Evolutionary conservation across 1,140 invertebrate species (phyloP).

Genomic region (Calephelis nemesis): DNA sequence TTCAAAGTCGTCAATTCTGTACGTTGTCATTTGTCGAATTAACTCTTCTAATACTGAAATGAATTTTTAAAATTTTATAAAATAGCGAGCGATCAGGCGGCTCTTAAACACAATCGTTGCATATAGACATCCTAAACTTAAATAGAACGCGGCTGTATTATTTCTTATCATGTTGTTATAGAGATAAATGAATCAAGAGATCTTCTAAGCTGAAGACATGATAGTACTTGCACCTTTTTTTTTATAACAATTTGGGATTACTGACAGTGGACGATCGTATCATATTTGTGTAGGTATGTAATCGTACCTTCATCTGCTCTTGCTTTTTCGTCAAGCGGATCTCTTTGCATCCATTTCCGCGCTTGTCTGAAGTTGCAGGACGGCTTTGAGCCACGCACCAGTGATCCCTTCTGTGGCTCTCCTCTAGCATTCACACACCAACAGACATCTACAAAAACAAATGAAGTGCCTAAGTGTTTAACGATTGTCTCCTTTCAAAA

Average conservation of each 20-base stretch:
- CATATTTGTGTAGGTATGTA: too few relatives aligned
- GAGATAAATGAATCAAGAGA: too few relatives aligned
- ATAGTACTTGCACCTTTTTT: too few relatives aligned
- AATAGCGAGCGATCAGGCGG: too few relatives aligned
- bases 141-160: too few relatives aligned
- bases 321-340: conserved; percentile 57
- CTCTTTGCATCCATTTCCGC: conserved; percentile 70
- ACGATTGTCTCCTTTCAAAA: too few relatives aligned
- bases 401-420: conserved; percentile 87
- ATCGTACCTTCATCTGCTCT: conserved; percentile 63
- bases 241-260: too few relatives aligned
- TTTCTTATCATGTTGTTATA: too few relatives aligned
- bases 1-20: conserved; percentile 75
- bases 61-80: neutral
- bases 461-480: too few relatives aligned
- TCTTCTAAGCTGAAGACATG: too few relatives aligned
- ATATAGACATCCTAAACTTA: neutral
- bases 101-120: neutral
- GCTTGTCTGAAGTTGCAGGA: conserved; percentile 88
- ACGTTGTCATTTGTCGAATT: conserved; percentile 82
- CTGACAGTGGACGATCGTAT: too few relatives aligned
- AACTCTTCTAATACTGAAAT: conserved; percentile 82
- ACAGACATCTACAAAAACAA: conserved; percentile 80
- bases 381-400: conserved; percentile 85
- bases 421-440: conserved; percentile 92